Percentiles rank a stretch among this genome's conserved stretches.
Conservation (phyloP, 2,113 vertebrate species). For the Neolamprologus cancellatus region DNA sequence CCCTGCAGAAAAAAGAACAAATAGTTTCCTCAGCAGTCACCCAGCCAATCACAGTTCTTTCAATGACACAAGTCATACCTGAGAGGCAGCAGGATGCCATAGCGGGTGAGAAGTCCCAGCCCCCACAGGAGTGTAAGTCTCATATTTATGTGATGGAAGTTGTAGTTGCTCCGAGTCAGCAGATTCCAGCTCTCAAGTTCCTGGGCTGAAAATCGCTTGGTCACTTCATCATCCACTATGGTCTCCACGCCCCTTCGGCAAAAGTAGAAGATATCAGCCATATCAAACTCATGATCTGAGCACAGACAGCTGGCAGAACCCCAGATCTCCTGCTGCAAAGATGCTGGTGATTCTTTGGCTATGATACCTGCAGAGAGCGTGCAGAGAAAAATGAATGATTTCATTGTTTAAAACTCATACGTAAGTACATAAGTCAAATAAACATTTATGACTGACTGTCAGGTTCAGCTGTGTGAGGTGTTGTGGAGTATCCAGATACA, state of each 20-base stretch:
- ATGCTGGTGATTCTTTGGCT: slow-evolving; percentile 77
- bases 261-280: slow-evolving; percentile 88
- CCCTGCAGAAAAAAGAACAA: slow-evolving; percentile 62
- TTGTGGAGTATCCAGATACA: not conserved
- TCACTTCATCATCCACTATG: slow-evolving; percentile 94
- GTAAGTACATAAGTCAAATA: not conserved
- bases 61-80: slow-evolving; percentile 65
- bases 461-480: not conserved
- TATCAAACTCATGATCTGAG: slow-evolving; percentile 75
- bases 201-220: slow-evolving; percentile 86
- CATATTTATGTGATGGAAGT: slow-evolving; percentile 86
- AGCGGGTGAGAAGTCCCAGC: slow-evolving; percentile 81
- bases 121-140: slow-evolving; percentile 85
- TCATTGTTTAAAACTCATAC: not conserved
- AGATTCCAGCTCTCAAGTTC: slow-evolving; percentile 92
- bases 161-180: slow-evolving; percentile 87
- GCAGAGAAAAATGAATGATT: not conserved
- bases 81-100: slow-evolving; percentile 85
- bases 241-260: slow-evolving; percentile 87
- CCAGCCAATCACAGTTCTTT: not conserved
- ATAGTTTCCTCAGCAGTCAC: not conserved
- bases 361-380: slow-evolving; percentile 78
- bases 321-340: slow-evolving; percentile 74
- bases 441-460: not conserved
- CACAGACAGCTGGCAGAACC: slow-evolving; percentile 54